phyloP scores from a whole-genome alignment of 2,888 invertebrate species.

The Schizotus pectinicornis region DNA sequence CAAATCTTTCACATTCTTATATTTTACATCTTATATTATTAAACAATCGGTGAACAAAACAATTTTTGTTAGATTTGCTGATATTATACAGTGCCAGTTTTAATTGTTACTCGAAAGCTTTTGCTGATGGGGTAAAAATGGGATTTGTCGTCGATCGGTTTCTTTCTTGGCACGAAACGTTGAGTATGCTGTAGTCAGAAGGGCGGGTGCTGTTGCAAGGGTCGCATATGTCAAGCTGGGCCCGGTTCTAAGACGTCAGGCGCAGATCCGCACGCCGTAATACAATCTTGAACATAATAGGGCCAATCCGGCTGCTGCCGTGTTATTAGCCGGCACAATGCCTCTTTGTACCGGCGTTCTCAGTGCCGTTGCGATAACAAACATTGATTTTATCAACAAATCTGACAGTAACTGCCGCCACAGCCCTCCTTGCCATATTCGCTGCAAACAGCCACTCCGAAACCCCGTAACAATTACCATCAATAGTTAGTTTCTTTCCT shows the following conservation, averaged over 20 bases:
- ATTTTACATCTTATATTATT: no score
- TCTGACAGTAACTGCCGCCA: slow-evolving; percentile 34
- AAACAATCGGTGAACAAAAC: no score
- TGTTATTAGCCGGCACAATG: slow-evolving; percentile 54
- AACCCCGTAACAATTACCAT: neutral
- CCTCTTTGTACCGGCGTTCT: slow-evolving; percentile 45
- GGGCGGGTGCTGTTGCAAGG: slow-evolving; percentile 27
- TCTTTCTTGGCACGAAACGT: no score
- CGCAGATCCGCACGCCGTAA: slow-evolving; percentile 55
- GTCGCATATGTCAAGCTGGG: slow-evolving; percentile 45
- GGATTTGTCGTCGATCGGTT: no score
- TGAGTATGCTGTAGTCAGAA: slow-evolving; percentile 10
- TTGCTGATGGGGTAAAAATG: no score
- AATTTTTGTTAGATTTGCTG: no score
- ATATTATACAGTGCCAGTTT: no score
- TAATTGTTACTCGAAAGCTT: no score
- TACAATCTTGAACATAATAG: slow-evolving; percentile 58
- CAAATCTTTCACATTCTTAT: no score
- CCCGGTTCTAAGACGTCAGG: slow-evolving; percentile 54
- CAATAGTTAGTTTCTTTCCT: neutral
- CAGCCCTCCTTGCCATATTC: neutral
- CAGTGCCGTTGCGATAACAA: slow-evolving; percentile 46
- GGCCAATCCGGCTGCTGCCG: slow-evolving; percentile 53
- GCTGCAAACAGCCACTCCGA: neutral
- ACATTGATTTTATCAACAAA: slow-evolving; percentile 53